A percentile compares a stretch with the other conserved stretches of the same genome.
Evolutionary conservation across 1,140 invertebrate genomes (phyloP).

Genomic region (Lepidurus apus): DNA sequence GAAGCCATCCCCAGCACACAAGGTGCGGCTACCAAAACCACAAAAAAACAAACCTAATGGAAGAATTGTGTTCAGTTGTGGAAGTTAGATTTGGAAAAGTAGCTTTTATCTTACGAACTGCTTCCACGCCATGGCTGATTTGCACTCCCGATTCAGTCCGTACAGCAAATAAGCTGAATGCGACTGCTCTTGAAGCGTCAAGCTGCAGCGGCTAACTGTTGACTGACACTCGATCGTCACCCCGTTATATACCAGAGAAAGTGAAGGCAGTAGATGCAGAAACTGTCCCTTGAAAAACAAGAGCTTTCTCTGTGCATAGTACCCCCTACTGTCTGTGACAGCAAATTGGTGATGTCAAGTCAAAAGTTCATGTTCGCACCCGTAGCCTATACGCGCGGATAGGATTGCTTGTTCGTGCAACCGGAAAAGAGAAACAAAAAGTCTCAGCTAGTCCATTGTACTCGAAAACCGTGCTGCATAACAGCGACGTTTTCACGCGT

Average conservation of each 20-base stretch:
- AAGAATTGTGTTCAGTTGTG: background rate
- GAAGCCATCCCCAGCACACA: background rate
- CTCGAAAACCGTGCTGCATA: background rate
- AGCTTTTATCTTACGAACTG: background rate
- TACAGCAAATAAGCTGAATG: background rate
- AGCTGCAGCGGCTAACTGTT: background rate
- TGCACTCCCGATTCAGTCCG: slow-evolving; percentile 7
- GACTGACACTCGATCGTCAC: background rate
- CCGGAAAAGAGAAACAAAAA: slow-evolving; percentile 1
- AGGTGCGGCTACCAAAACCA: background rate
- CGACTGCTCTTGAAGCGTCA: slow-evolving; percentile 11
- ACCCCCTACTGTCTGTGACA: background rate
- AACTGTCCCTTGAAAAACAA: background rate
- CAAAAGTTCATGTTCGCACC: slow-evolving; percentile 5
- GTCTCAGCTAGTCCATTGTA: background rate
- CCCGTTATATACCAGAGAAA: slow-evolving; percentile 21
- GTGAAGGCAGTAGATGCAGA: background rate
- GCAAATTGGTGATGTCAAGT: slow-evolving; percentile 5
- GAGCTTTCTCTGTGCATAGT: background rate
- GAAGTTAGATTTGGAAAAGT: background rate
- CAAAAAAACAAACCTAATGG: background rate
- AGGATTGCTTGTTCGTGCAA: background rate
- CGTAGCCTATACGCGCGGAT: background rate
- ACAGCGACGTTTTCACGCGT: slow-evolving; percentile 10
- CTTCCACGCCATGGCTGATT: slow-evolving; percentile 6